Percentiles rank a stretch among this genome's conserved stretches.
Conservation (phyloP, 2,888 invertebrate genomes). For the Spisula subtruncata region DNA sequence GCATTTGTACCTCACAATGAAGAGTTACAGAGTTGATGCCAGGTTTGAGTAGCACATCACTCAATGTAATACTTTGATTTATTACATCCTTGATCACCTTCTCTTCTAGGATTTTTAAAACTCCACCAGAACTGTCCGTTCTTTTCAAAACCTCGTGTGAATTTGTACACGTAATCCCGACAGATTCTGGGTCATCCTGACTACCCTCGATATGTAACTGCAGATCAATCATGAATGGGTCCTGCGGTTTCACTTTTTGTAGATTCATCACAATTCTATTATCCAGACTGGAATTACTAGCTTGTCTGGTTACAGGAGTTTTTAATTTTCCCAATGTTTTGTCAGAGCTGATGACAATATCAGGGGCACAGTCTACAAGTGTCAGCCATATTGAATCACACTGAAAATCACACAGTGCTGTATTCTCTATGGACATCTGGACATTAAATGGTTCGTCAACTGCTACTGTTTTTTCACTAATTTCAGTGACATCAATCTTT, state of each 20-base stretch:
- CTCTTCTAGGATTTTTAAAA: constrained; percentile 48
- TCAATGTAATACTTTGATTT: constrained; percentile 89
- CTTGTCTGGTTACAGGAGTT: constrained; percentile 65
- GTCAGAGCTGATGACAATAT: constrained; percentile 23
- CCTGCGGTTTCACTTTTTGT: constrained; percentile 66
- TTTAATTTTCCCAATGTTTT: constrained; percentile 54
- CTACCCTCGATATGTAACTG: constrained; percentile 75
- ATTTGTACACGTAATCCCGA: constrained; percentile 80
- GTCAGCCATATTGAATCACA: constrained; percentile 75
- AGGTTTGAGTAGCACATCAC: constrained; percentile 87
- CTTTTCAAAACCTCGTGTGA: constrained; percentile 81
- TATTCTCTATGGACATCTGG: constrained; percentile 65
- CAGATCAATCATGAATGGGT: constrained; percentile 74
- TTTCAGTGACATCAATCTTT: constrained; percentile 65
- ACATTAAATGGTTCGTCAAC: constrained; percentile 69
- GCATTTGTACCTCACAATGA: constrained; percentile 85
- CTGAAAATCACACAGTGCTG: constrained; percentile 69
- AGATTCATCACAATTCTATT: constrained; percentile 78
- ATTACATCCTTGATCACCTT: constrained; percentile 58
- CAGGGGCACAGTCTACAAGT: constrained; percentile 56
- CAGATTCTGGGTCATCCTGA: constrained; percentile 69
- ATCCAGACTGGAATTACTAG: constrained; percentile 78
- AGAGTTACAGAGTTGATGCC: constrained; percentile 88
- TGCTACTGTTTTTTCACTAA: constrained; percentile 58
- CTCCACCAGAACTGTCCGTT: constrained; percentile 77